These are phyloP conservation scores for Bombus picipes DNA, from an alignment of 1,140 invertebrate species.

Conservation along the genomic window DNA sequence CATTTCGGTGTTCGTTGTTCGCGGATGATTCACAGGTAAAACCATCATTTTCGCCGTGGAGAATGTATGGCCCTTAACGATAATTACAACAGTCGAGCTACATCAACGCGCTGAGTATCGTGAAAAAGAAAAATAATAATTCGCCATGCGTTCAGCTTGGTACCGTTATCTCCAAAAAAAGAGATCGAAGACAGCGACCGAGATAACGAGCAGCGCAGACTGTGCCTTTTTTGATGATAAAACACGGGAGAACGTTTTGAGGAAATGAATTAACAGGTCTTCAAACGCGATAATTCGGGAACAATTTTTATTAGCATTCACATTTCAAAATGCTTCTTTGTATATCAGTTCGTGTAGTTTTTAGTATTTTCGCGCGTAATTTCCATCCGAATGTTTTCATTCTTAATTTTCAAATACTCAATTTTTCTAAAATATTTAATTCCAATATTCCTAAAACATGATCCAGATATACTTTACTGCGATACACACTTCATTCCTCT, in stretches of 20 bases:
- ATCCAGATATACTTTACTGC: no score
- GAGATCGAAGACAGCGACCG: neutral
- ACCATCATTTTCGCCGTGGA: neutral
- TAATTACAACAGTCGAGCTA: conserved; percentile 21
- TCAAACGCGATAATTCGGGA: neutral
- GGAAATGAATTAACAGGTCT: conserved; percentile 21
- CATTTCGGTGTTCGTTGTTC: neutral
- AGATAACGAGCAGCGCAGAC: conserved; percentile 16
- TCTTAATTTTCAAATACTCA: no score
- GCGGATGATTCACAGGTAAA: neutral
- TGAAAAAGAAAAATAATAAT: conserved; percentile 18
- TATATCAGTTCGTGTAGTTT: no score
- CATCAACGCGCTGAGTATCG: neutral
- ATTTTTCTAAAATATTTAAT: no score
- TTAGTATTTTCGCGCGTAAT: no score
- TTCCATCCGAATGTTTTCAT: no score
- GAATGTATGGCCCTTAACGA: conserved; percentile 33
- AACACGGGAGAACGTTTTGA: neutral
- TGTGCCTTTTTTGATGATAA: conserved; percentile 30
- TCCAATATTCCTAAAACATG: no score
- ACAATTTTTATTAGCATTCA: neutral
- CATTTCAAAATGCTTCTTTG: no score
- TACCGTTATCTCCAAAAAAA: conserved; percentile 23
- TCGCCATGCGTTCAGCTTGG: neutral
- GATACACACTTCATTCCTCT: no score